phyloP scores from a whole-genome alignment of 2,888 invertebrate species.

The Trachelus tabidus region DNA sequence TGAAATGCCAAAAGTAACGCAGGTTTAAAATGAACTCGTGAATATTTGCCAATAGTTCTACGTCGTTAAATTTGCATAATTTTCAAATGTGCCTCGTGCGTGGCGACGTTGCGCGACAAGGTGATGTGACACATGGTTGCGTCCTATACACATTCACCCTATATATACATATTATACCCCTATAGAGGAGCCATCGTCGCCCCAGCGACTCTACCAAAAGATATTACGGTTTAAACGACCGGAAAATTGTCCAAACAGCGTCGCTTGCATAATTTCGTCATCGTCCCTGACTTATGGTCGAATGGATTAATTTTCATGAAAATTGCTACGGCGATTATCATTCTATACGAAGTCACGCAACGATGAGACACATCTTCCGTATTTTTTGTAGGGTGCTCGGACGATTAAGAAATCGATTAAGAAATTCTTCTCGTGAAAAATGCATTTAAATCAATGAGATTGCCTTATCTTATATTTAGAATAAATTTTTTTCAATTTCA shows the following conservation, averaged over 20 bases:
- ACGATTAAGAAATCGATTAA: not conserved
- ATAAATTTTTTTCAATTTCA: too few relatives aligned
- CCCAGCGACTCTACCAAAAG: constrained; percentile 38
- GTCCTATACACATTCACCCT: constrained; percentile 9
- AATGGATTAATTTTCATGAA: constrained; percentile 2
- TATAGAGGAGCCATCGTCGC: constrained; percentile 25
- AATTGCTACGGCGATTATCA: not conserved
- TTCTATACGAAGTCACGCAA: not conserved
- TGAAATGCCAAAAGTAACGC: not conserved
- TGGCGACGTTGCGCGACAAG: constrained; percentile 35
- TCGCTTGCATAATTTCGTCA: constrained; percentile 48
- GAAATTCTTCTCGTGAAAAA: not conserved
- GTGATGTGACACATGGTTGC: constrained; percentile 32
- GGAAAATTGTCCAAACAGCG: constrained; percentile 61
- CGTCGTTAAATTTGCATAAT: constrained; percentile 58
- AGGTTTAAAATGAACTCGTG: constrained; percentile 8
- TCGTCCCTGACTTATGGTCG: constrained; percentile 35
- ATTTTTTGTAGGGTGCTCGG: not conserved
- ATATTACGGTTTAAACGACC: constrained; percentile 56
- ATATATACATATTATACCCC: not conserved
- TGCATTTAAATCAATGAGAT: too few relatives aligned
- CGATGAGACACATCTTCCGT: not conserved
- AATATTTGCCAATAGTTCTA: constrained; percentile 36
- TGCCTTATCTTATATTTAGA: too few relatives aligned
- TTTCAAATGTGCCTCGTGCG: constrained; percentile 51